A percentile compares a stretch with the other conserved stretches of the same genome.
These are phyloP conservation scores for Centruroides sculpturatus DNA, from an alignment of 1,140 invertebrate species.

Conservation along the genomic window DNA sequence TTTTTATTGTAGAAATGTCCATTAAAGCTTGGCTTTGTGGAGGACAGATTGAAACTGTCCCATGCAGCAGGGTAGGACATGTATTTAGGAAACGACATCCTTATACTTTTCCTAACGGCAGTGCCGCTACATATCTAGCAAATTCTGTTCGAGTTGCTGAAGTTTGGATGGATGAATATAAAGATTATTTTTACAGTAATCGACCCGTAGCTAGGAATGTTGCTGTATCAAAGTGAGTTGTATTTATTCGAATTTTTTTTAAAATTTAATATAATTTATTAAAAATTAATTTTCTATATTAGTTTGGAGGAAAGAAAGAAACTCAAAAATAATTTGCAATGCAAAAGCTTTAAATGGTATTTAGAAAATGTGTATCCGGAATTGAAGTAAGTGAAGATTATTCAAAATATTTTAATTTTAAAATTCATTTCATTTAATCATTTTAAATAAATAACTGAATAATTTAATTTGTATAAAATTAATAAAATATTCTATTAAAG, in stretches of 20 bases:
- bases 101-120: slow-evolving; percentile 57
- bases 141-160: slow-evolving; percentile 70
- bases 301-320: slow-evolving; percentile 57
- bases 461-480: no score
- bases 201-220: slow-evolving; percentile 45
- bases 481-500: no score
- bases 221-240: slow-evolving; percentile 35
- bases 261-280: no score
- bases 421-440: no score
- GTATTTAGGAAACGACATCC: slow-evolving; percentile 89
- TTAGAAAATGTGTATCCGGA: slow-evolving; percentile 81
- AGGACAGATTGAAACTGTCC: slow-evolving; percentile 83
- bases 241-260: no score
- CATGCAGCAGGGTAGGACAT: slow-evolving; percentile 95
- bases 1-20: background rate
- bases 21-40: slow-evolving; percentile 54
- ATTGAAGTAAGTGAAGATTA: slow-evolving; percentile 30
- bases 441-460: no score
- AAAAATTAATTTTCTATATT: slow-evolving; percentile 24
- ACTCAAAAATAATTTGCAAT: slow-evolving; percentile 53
- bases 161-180: slow-evolving; percentile 94
- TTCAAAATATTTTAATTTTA: no score
- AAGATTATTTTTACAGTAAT: slow-evolving; percentile 72
- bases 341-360: slow-evolving; percentile 87
- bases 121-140: slow-evolving; percentile 80